Conservation (phyloP, 2,113 vertebrate genomes). For the Tragelaphus imberbis region DNA sequence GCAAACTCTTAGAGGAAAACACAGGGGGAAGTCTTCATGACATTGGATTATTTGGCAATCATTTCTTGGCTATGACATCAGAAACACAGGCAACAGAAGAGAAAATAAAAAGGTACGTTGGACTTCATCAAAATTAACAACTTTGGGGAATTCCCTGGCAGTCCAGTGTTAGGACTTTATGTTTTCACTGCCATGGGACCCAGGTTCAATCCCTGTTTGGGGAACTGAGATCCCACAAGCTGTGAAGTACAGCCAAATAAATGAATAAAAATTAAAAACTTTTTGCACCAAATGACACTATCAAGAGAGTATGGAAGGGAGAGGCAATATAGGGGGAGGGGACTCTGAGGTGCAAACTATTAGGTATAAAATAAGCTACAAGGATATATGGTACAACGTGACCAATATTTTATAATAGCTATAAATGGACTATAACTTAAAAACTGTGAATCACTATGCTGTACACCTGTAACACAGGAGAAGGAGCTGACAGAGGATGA, state of each 20-base stretch:
- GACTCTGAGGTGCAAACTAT: not conserved
- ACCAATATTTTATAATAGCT: not conserved
- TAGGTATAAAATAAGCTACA: not conserved
- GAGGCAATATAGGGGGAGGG: not conserved
- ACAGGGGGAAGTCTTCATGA: not conserved
- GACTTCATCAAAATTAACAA: not conserved
- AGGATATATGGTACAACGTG: not conserved
- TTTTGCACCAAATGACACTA: not conserved
- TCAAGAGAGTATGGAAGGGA: not conserved
- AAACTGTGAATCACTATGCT: not conserved
- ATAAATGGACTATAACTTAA: not conserved
- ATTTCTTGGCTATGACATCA: not conserved
- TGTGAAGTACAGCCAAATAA: not conserved
- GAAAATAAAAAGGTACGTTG: not conserved
- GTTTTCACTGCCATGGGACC: not conserved
- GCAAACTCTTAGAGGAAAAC: not conserved
- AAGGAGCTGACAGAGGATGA: not conserved
- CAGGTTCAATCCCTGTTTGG: not conserved
- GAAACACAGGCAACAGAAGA: not conserved
- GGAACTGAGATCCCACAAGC: not conserved
- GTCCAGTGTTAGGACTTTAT: not conserved
- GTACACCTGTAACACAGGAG: not conserved
- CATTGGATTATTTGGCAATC: not conserved
- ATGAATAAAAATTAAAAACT: not conserved
- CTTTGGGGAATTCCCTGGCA: not conserved